Conservation (phyloP, 1,140 invertebrate species). For the Trachymyrmex cornetzi region DNA sequence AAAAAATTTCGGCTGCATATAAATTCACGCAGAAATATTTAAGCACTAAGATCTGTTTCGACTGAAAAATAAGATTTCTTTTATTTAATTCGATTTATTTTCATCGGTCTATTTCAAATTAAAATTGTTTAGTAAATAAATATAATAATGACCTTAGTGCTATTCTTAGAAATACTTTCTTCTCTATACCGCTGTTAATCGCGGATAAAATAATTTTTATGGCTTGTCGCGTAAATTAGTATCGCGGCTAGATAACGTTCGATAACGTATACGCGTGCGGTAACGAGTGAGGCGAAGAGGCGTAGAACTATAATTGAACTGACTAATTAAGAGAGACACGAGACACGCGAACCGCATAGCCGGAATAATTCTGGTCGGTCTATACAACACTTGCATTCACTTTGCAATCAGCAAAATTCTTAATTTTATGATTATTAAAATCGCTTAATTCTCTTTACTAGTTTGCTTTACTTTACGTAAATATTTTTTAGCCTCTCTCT, state of each 20-base stretch:
- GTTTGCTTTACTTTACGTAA: background rate
- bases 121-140: background rate
- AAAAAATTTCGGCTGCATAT: too few relatives aligned
- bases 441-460: background rate
- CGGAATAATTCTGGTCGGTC: slow-evolving; percentile 36
- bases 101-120: too few relatives aligned
- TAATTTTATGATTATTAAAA: background rate
- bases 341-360: slow-evolving; percentile 80
- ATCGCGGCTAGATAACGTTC: slow-evolving; percentile 28
- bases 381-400: slow-evolving; percentile 2
- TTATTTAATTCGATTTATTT: too few relatives aligned
- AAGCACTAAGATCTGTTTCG: too few relatives aligned
- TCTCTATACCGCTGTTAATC: background rate
- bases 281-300: slow-evolving; percentile 38
- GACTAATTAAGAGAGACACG: slow-evolving; percentile 80
- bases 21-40: too few relatives aligned
- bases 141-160: background rate
- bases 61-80: too few relatives aligned
- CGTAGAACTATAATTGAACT: slow-evolving; percentile 78
- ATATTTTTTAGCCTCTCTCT: slow-evolving; percentile 8
- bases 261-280: slow-evolving; percentile 61
- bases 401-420: slow-evolving; percentile 14
- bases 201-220: background rate
- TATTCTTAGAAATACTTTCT: slow-evolving; percentile 4
- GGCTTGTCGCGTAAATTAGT: background rate